These are phyloP conservation scores for Zophobas morio DNA, from an alignment of 1,140 invertebrate species.

Conservation along the genomic window DNA sequence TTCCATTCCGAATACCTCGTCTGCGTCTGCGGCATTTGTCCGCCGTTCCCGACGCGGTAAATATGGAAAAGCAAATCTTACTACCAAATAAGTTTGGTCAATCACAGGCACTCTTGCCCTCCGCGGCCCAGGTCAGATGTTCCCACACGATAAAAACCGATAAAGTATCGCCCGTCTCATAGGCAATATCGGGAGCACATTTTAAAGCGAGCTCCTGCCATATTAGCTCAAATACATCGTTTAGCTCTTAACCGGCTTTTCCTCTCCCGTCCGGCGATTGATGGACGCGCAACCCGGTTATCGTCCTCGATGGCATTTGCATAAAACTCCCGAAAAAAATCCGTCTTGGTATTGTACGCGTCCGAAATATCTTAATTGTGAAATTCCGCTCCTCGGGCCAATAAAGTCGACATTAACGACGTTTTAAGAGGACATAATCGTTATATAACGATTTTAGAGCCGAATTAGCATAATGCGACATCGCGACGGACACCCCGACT, in stretches of 20 bases:
- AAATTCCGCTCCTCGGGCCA: neutral
- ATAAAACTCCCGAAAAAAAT: neutral
- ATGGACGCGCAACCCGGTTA: conserved; percentile 3
- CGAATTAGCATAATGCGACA: conserved; percentile 23
- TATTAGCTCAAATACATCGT: conserved; percentile 48
- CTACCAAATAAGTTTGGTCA: conserved; percentile 39
- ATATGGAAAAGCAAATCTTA: conserved; percentile 32
- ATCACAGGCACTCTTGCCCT: conserved; percentile 17
- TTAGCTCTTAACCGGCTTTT: conserved; percentile 37
- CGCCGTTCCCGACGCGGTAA: neutral
- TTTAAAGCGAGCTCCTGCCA: conserved; percentile 29
- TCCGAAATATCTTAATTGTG: conserved; percentile 22
- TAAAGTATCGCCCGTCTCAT: conserved; percentile 29
- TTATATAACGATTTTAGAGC: conserved; percentile 23
- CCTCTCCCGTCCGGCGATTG: neutral
- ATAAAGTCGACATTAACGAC: conserved; percentile 24
- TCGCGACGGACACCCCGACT: neutral
- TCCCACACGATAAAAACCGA: conserved; percentile 29
- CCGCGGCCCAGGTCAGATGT: conserved; percentile 18
- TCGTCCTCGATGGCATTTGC: neutral
- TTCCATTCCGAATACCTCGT: too few species aligned
- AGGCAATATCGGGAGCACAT: conserved; percentile 34
- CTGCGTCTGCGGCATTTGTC: too few species aligned
- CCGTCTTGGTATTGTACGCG: conserved; percentile 16
- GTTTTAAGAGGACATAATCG: conserved; percentile 30